phyloP scores from a whole-genome alignment of 2,888 invertebrate genomes.

The Limulus polyphemus region DNA sequence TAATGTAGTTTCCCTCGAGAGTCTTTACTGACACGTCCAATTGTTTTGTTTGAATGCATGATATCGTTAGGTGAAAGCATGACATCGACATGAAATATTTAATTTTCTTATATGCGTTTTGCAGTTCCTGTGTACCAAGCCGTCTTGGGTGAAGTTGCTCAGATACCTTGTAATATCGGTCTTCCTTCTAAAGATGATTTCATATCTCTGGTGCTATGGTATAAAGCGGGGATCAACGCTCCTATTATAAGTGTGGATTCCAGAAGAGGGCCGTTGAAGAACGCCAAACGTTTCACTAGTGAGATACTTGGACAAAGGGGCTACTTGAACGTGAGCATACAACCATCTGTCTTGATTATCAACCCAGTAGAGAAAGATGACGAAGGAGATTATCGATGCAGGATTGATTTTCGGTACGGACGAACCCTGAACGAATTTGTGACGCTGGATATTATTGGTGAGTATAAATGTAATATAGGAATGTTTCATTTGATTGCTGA shows the following conservation, averaged over 20 bases:
- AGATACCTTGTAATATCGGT: constrained; percentile 35
- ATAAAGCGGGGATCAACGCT: constrained; percentile 17
- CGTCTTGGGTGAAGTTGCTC: constrained; percentile 20
- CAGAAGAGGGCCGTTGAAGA: constrained; percentile 13
- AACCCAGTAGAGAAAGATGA: constrained; percentile 20
- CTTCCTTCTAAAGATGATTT: constrained; percentile 18
- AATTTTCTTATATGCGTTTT: too few relatives aligned
- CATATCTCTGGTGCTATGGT: constrained; percentile 22
- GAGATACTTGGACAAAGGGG: constrained; percentile 14
- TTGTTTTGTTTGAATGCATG: too few relatives aligned
- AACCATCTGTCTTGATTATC: constrained; percentile 17
- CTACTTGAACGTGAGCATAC: constrained; percentile 17
- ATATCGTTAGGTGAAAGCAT: too few relatives aligned
- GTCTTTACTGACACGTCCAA: too few relatives aligned
- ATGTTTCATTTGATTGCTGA: too few relatives aligned
- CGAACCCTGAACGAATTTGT: too few relatives aligned
- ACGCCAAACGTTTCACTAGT: constrained; percentile 21
- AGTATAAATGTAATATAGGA: too few relatives aligned
- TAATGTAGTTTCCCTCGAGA: too few relatives aligned
- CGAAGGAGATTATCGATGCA: constrained; percentile 20
- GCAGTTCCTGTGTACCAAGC: constrained; percentile 21
- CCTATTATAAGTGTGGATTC: constrained; percentile 22
- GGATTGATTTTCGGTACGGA: constrained; percentile 21
- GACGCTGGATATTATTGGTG: too few relatives aligned
- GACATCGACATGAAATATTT: too few relatives aligned